These are phyloP conservation scores for Rafetus swinhoei DNA, from an alignment of 2,113 vertebrate species.

Conservation along the genomic window DNA sequence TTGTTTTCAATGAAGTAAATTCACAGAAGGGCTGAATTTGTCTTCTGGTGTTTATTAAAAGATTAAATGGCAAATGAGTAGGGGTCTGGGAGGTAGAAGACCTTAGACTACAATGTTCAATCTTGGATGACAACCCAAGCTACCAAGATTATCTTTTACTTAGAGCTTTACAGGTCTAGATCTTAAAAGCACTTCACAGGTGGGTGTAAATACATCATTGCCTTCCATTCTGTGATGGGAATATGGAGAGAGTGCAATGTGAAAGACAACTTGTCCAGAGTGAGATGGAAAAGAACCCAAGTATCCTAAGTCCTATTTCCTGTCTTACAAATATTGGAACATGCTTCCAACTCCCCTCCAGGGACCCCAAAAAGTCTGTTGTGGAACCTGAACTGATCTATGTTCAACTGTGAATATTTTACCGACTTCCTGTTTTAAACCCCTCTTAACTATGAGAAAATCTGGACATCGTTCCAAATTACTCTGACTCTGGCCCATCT, in stretches of 20 bases:
- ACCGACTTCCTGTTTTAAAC: neutral
- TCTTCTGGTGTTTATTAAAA: neutral
- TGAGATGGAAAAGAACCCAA: fast-evolving
- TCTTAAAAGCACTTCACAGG: neutral
- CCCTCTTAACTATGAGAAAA: neutral
- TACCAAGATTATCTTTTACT: neutral
- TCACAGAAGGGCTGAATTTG: neutral
- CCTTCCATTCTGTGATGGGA: neutral
- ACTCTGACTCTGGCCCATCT: neutral
- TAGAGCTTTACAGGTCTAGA: neutral
- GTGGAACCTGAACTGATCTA: neutral
- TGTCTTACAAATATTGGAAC: fast-evolving
- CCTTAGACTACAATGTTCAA: neutral
- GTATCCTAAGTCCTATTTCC: neutral
- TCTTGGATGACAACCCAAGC: neutral
- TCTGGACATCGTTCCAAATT: neutral
- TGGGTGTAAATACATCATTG: neutral
- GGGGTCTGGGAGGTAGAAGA: neutral
- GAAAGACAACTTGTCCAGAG: neutral
- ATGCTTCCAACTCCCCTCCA: neutral
- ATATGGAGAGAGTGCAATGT: neutral
- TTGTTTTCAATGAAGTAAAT: neutral
- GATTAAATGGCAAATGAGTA: neutral
- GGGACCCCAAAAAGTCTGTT: too few species aligned
- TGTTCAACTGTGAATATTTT: neutral